Evolutionary conservation across 1,140 invertebrate genomes (phyloP).

Genomic region (Neuroterus valhalla): DNA sequence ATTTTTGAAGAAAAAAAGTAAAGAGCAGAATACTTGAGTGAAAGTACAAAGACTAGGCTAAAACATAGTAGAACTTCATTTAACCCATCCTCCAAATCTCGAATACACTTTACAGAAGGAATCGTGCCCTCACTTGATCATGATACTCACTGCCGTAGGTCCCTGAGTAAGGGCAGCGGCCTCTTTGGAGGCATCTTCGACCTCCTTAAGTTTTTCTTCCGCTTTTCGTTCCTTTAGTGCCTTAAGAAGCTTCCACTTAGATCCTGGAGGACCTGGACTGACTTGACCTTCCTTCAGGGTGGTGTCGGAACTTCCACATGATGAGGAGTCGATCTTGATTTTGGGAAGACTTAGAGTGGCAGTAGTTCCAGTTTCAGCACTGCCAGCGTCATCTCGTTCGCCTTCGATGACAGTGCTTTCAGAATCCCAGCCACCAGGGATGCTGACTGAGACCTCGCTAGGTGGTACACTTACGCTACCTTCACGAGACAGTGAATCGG

Average conservation of each 20-base stretch:
- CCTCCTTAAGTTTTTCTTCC: slow-evolving; percentile 85
- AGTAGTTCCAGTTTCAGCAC: slow-evolving; percentile 62
- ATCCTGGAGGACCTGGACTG: slow-evolving; percentile 79
- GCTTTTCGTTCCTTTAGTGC: slow-evolving; percentile 92
- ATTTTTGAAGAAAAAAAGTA: background rate
- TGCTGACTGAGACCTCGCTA: slow-evolving; percentile 69
- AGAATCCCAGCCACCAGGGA: slow-evolving; percentile 68
- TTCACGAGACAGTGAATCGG: slow-evolving; percentile 68
- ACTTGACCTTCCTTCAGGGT: slow-evolving; percentile 71
- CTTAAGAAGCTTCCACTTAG: slow-evolving; percentile 93
- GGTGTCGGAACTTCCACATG: slow-evolving; percentile 63
- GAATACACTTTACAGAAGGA: slow-evolving; percentile 69
- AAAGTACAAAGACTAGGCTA: no score
- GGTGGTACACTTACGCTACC: slow-evolving; percentile 69
- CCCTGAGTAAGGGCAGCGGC: slow-evolving; percentile 65
- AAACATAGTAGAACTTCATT: slow-evolving; percentile 1
- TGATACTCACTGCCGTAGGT: slow-evolving; percentile 72
- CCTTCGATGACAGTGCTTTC: slow-evolving; percentile 68
- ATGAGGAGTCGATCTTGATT: slow-evolving; percentile 74
- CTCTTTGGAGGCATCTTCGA: slow-evolving; percentile 78
- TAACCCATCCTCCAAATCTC: slow-evolving; percentile 60
- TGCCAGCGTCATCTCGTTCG: slow-evolving; percentile 64
- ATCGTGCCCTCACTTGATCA: slow-evolving; percentile 73
- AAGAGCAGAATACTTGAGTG: no score
- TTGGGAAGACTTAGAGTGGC: slow-evolving; percentile 74